Base-by-base conservation (phyloP, 1,140 invertebrate species). In the Hylyphantes graminicola region DNA sequence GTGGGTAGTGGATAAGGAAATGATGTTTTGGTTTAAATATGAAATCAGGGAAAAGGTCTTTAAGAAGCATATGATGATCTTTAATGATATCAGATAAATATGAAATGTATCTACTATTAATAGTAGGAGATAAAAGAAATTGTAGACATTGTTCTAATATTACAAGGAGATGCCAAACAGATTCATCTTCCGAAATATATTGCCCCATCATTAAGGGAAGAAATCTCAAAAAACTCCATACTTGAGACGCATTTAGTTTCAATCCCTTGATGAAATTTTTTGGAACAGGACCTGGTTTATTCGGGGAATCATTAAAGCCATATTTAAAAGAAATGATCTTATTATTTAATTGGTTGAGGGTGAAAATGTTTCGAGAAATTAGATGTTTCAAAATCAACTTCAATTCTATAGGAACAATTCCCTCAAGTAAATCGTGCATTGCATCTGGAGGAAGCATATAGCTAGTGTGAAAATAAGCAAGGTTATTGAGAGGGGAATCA, bases 361-460 rank as follows among this genome's bases (percentile, higher is more conserved):
- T 68, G 5, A 68, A 19, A 21, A n/a, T 5, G 11, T 68, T 2
- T 2, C 12, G 12, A 1, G 35, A n/a, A 68, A 68, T 68, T 2
- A 68, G 21, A 13, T 21, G 0, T 1, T 68, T 2, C 2, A 68
- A n/a, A 21, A 68, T 68, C 8, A 68, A 68, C 1, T 48, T 48
- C 7, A 68, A 7, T 48, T 68, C 65, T 21, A 68, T 7, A 4
- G 65, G 65, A 21, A 68, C 65, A 7, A 68, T 68, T 3, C 35
- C 65, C 21, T 68, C 65, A 3, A 68, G 19, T 7, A 68, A 68
- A 68, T 68, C 65, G 21, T 68, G 65, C 65, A 68, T 68, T n/a
- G 65, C 1, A 19, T 5, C 65, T 19, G n/a, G n/a, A n/a, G n/a
- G n/a, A n/a, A n/a, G n/a, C n/a, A n/a, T n/a, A n/a, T n/a, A n/a